A percentile compares a stretch with the other conserved stretches of the same genome.
Conservation (phyloP, 1,140 invertebrate genomes). For the Cheumatopsyche charites region DNA sequence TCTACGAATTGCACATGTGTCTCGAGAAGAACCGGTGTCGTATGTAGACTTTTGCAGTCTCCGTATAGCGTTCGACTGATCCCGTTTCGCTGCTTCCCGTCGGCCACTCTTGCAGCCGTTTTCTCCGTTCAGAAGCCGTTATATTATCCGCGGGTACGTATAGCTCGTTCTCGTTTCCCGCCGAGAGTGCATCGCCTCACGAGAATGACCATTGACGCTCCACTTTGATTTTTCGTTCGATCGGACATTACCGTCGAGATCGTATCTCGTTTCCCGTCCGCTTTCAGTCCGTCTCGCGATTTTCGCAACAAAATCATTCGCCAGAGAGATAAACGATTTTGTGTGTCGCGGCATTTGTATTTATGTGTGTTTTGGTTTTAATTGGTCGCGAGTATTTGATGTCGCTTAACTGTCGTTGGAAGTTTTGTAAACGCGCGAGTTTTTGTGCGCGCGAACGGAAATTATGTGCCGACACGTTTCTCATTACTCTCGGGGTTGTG, state of each 20-base stretch:
- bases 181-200: background rate
- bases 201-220: constrained; percentile 7
- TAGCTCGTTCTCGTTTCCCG: constrained; percentile 10
- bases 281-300: too few species aligned
- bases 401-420: background rate
- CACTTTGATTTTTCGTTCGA: constrained; percentile 25
- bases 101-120: too few species aligned
- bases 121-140: too few species aligned
- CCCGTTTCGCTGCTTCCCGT: background rate
- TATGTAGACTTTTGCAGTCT: background rate
- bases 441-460: constrained; percentile 4
- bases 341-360: too few species aligned
- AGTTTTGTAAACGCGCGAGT: background rate
- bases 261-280: background rate
- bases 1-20: too few species aligned
- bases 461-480: constrained; percentile 13
- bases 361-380: too few species aligned
- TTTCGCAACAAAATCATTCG: too few species aligned
- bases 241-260: background rate
- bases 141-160: too few species aligned
- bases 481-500: background rate
- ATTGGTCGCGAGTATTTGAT: too few species aligned
- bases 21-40: background rate
- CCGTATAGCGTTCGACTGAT: background rate
- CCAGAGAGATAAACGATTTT: too few species aligned